These are phyloP conservation scores for Salmo trutta DNA, from an alignment of 2,797 vertebrate genomes.

Conservation along the genomic window DNA sequence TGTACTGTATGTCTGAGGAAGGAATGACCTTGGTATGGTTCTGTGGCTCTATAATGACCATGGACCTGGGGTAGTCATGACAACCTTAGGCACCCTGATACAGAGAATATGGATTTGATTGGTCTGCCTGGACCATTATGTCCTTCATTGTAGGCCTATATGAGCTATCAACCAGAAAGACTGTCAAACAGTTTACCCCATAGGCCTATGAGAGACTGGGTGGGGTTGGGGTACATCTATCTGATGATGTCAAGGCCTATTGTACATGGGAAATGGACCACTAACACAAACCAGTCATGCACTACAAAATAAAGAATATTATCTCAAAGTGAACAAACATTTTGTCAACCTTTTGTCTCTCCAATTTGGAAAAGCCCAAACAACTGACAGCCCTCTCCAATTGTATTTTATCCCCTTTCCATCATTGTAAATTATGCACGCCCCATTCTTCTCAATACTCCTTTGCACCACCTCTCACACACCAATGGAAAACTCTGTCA, in stretches of 20 bases:
- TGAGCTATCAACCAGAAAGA: slow-evolving; percentile 31
- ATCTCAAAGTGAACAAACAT: neutral
- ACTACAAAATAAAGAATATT: neutral
- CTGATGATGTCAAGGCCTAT: neutral
- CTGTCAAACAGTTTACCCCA: slow-evolving; percentile 27
- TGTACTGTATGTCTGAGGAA: slow-evolving; percentile 15
- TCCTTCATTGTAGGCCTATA: slow-evolving; percentile 17
- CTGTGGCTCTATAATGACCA: slow-evolving; percentile 8
- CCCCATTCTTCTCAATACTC: slow-evolving; percentile 64
- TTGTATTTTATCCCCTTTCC: neutral
- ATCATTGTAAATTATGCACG: slow-evolving; percentile 49
- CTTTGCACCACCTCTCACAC: slow-evolving; percentile 19
- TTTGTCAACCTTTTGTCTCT: neutral
- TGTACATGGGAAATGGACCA: slow-evolving; percentile 9
- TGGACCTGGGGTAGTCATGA: slow-evolving; percentile 13
- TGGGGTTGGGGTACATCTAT: slow-evolving; percentile 16
- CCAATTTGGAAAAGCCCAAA: neutral
- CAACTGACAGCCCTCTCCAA: neutral
- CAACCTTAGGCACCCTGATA: slow-evolving; percentile 1
- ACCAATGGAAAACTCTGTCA: slow-evolving; percentile 35
- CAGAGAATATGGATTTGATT: slow-evolving; percentile 4
- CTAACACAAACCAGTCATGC: neutral
- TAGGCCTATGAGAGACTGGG: slow-evolving; percentile 23
- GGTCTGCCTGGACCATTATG: slow-evolving; percentile 35
- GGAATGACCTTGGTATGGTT: slow-evolving; percentile 14